Conservation (phyloP, 2,797 vertebrate species). For the Cyprinodon diabolis region DNA sequence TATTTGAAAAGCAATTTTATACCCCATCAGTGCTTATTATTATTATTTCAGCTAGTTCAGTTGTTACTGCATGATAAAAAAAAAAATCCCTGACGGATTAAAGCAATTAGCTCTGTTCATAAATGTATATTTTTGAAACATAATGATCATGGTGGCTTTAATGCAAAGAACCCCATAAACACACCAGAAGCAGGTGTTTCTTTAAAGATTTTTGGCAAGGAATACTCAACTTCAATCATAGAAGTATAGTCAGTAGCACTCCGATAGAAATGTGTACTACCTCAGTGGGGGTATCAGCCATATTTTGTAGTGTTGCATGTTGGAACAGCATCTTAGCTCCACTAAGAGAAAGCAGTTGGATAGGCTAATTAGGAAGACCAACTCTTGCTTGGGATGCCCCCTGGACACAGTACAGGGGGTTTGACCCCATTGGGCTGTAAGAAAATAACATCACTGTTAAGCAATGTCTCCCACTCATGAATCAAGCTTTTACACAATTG, state of each 20-base stretch:
- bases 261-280: not conserved
- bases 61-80: not conserved
- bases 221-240: not conserved
- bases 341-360: no score
- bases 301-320: no score
- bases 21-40: not conserved
- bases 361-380: no score
- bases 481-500: no score
- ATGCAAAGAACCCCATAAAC: not conserved
- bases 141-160: not conserved
- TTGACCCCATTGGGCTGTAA: no score
- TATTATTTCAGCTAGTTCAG: not conserved
- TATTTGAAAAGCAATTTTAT: not conserved
- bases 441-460: no score
- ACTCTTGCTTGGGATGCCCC: no score
- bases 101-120: not conserved
- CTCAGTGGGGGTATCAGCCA: no score
- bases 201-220: not conserved
- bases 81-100: not conserved
- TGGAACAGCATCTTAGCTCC: no score
- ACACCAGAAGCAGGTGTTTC: not conserved
- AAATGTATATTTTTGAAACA: not conserved
- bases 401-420: no score
- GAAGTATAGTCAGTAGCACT: not conserved
- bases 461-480: no score